Evolutionary conservation across 1,140 invertebrate genomes (phyloP).

Genomic region (Lucilia cuprina): DNA sequence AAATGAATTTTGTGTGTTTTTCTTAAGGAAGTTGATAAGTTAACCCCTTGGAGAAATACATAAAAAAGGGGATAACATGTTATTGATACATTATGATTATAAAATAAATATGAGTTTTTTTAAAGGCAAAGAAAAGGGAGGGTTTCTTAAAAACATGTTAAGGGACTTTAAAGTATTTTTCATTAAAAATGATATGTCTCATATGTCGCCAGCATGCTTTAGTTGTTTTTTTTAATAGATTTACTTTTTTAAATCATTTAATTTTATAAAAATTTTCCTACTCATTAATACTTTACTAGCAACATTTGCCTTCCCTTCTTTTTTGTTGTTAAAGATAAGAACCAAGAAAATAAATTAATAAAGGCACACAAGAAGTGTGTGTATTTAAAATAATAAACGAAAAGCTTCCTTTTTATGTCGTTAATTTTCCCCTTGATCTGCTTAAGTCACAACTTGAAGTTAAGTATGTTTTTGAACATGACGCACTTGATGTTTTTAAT

Average conservation of each 20-base stretch:
- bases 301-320: too few relatives aligned
- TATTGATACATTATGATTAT: too few relatives aligned
- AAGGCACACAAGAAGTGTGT: too few relatives aligned
- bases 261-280: background rate
- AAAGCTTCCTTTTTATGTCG: conserved; percentile 33
- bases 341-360: background rate
- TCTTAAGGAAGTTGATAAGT: too few relatives aligned
- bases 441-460: conserved; percentile 35
- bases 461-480: conserved; percentile 30
- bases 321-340: background rate
- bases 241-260: background rate
- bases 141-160: background rate
- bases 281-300: background rate
- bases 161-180: too few relatives aligned
- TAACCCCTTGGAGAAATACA: too few relatives aligned
- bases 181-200: too few relatives aligned
- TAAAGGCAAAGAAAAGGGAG: background rate
- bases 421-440: conserved; percentile 34
- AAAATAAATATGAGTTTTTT: too few relatives aligned
- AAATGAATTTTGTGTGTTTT: too few relatives aligned
- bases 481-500: conserved; percentile 35
- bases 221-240: too few relatives aligned
- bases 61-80: too few relatives aligned
- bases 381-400: background rate
- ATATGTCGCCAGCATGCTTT: too few relatives aligned